Evolutionary conservation across 2,888 invertebrate genomes (phyloP).

Genomic region (Lasioglossum villosulum): DNA sequence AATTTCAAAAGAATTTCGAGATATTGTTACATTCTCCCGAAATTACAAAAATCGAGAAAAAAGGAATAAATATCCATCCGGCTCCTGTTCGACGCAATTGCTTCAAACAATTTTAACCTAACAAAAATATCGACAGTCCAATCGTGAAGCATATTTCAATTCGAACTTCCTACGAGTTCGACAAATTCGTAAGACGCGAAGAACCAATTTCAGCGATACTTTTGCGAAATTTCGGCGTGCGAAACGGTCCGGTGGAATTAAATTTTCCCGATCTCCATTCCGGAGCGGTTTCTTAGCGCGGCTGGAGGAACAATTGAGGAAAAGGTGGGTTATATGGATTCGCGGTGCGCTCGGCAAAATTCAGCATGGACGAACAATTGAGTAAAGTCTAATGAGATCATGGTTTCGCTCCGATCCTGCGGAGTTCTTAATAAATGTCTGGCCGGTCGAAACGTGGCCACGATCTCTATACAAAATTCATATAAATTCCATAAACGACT

Average conservation of each 20-base stretch:
- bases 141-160: too few relatives aligned
- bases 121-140: not conserved
- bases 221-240: not conserved
- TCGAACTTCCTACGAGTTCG: not conserved
- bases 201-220: not conserved
- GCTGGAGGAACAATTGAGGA: not conserved
- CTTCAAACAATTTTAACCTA: too few relatives aligned
- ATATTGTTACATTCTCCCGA: not conserved
- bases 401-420: not conserved
- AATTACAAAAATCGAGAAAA: not conserved
- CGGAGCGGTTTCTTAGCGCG: not conserved
- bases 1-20: not conserved
- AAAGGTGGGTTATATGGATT: not conserved
- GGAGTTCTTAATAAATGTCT: not conserved
- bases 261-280: not conserved
- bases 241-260: not conserved
- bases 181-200: not conserved
- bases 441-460: not conserved
- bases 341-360: not conserved
- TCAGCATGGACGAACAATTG: not conserved
- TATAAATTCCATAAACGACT: slow-evolving; percentile 9
- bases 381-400: not conserved
- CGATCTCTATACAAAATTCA: not conserved
- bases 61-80: too few relatives aligned
- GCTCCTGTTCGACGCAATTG: too few relatives aligned